Evolutionary conservation across 2,888 invertebrate species (phyloP), one percentile per base, ranked within the genome.

Genomic region (Marasmarcha lunaedactyla): DNA sequence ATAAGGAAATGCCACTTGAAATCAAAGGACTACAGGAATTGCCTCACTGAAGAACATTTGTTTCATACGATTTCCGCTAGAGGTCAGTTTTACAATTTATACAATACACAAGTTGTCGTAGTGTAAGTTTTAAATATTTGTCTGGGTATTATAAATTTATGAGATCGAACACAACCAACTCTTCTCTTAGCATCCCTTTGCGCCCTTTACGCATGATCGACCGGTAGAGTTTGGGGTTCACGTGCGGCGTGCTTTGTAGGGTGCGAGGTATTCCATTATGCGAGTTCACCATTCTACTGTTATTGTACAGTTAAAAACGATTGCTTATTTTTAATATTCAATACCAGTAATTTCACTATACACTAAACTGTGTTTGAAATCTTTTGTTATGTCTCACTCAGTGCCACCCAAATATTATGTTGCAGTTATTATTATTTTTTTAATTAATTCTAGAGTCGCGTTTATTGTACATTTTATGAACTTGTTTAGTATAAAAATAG

Each of bases 151-250:
- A 47, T 54, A 45, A 56, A 51, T 56, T 53, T 63, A 53, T 59
- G 49, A 60, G 78, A 79, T 81, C 73, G 76, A 78, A 64, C 72
- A 73, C 72, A 76, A 74, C 67, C 71, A 12, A 65, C 66, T 69
- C 74, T 79, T 78, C 76, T 78, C 65, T 64, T 67, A 66, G 79
- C 83, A 79, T 81, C 83, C 81, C 79, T 79, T 77, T 76, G 71
- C 70, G 74, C 78, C 79, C 78, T 81, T 76, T 81, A 83, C 83
- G 84, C 81, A 78, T 81, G 81, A 84, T 83, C 83, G 81, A 79
- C 79, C 83, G 74, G 71, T 68, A 63, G 66, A 71, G 72, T 78
- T 81, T 74, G 74, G 79, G 81, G 79, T 74, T 76, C 72, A 63
- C 59, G 56, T 59, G 57, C 59, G 57, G 30, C 11, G 15, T 46